Evolutionary conservation across 2,113 vertebrate genomes (phyloP).

Genomic region (Bufo gargarizans): DNA sequence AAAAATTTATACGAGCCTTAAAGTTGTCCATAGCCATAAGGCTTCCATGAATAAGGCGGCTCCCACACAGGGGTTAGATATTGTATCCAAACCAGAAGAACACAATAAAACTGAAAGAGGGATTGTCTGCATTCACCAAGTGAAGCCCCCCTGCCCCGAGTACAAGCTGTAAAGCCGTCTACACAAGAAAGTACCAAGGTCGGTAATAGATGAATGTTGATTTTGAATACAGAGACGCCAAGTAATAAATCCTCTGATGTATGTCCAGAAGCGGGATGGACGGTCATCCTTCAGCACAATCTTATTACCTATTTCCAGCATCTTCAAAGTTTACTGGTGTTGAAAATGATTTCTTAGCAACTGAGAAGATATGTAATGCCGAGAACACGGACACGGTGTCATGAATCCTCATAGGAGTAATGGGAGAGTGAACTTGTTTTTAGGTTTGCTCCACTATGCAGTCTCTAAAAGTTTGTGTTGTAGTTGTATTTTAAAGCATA

Average conservation of each 20-base stretch:
- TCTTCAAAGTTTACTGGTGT: background rate
- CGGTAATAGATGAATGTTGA: background rate
- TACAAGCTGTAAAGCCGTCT: background rate
- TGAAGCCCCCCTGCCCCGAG: background rate
- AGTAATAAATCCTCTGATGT: background rate
- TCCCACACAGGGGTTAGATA: no score
- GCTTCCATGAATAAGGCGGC: no score
- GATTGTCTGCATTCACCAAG: background rate
- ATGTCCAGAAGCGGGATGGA: background rate
- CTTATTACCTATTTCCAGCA: background rate
- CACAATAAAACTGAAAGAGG: background rate
- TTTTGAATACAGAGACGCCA: background rate
- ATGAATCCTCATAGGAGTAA: no score
- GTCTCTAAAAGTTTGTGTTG: no score
- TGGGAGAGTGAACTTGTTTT: no score
- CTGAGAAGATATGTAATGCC: background rate
- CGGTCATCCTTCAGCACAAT: background rate
- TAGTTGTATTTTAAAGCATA: no score
- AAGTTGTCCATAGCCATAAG: no score
- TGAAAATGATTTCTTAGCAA: background rate
- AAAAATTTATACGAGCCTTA: no score
- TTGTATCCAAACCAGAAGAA: background rate
- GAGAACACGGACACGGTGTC: background rate
- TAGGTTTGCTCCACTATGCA: no score
- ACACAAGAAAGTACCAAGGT: slow-evolving; percentile 3